Conservation (phyloP, 2,888 invertebrate genomes). For the Marronus borbonicus region DNA sequence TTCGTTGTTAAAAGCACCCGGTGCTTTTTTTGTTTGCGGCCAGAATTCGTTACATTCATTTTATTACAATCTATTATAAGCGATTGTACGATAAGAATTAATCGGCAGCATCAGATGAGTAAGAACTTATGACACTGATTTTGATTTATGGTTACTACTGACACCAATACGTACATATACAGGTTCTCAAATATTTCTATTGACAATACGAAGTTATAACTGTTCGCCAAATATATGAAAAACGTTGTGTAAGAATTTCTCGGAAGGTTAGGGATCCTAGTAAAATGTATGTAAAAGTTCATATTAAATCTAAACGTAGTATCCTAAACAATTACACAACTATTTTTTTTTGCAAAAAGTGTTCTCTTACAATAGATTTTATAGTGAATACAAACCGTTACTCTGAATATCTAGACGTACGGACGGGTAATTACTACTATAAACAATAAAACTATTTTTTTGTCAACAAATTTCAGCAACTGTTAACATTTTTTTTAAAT, state of each 20-base stretch:
- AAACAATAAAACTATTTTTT: too few species aligned
- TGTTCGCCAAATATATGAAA: not conserved
- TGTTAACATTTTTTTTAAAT: too few species aligned
- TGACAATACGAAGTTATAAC: not conserved
- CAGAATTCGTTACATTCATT: constrained; percentile 15
- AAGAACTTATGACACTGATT: constrained; percentile 10
- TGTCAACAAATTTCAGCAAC: too few species aligned
- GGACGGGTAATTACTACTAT: too few species aligned
- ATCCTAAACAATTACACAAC: too few species aligned
- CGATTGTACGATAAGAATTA: constrained; percentile 24
- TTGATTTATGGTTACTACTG: constrained; percentile 24
- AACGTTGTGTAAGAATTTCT: not conserved
- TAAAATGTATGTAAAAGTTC: too few species aligned
- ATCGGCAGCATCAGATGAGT: constrained; percentile 33
- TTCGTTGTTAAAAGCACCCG: constrained; percentile 25
- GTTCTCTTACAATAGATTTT: too few species aligned
- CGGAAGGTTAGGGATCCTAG: too few species aligned
- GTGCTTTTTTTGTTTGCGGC: not conserved
- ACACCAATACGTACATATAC: not conserved
- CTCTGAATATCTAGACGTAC: too few species aligned
- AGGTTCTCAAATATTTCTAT: not conserved
- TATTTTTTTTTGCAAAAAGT: too few species aligned
- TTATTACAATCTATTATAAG: constrained; percentile 20
- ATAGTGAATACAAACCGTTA: too few species aligned
- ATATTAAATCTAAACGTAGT: too few species aligned